These are phyloP conservation scores for Xestobium rufovillosum DNA, from an alignment of 2,888 invertebrate genomes.

Conservation along the genomic window DNA sequence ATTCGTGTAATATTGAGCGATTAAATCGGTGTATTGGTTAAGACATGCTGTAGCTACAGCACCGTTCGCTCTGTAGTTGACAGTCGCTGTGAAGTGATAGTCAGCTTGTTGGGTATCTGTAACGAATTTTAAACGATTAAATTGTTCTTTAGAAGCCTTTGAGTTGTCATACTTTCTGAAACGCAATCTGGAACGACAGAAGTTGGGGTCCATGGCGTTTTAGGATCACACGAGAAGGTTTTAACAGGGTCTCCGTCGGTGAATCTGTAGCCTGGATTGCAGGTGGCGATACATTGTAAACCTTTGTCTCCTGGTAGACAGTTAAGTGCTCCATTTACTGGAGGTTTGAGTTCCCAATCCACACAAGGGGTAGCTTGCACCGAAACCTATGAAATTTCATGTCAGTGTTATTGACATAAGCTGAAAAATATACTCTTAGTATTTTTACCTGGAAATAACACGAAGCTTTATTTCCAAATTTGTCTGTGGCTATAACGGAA, in stretches of 20 bases:
- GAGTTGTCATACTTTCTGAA: slow-evolving; percentile 63
- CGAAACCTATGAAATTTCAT: slow-evolving; percentile 51
- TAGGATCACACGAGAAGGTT: slow-evolving; percentile 76
- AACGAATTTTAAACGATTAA: slow-evolving; percentile 18
- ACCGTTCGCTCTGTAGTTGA: slow-evolving; percentile 83
- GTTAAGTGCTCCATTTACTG: slow-evolving; percentile 81
- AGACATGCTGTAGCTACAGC: slow-evolving; percentile 80
- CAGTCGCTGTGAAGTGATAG: slow-evolving; percentile 80
- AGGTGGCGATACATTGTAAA: slow-evolving; percentile 82
- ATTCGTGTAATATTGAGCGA: slow-evolving; percentile 70
- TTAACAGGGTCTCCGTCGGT: slow-evolving; percentile 86
- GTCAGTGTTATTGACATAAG: no score
- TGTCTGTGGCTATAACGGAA: slow-evolving; percentile 81
- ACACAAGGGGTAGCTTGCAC: slow-evolving; percentile 92
- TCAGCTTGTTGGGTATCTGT: slow-evolving; percentile 89
- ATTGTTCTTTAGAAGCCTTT: not conserved
- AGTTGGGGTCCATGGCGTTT: slow-evolving; percentile 77
- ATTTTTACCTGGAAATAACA: slow-evolving; percentile 79
- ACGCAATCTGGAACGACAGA: slow-evolving; percentile 93
- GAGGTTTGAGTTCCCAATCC: slow-evolving; percentile 87
- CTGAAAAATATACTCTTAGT: slow-evolving; percentile 11
- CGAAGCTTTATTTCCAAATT: slow-evolving; percentile 77
- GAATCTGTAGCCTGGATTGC: slow-evolving; percentile 81
- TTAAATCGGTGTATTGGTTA: slow-evolving; percentile 74
- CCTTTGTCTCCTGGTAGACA: slow-evolving; percentile 78